Base-by-base conservation (phyloP, 2,888 invertebrate species). In the Dynastes maya region DNA sequence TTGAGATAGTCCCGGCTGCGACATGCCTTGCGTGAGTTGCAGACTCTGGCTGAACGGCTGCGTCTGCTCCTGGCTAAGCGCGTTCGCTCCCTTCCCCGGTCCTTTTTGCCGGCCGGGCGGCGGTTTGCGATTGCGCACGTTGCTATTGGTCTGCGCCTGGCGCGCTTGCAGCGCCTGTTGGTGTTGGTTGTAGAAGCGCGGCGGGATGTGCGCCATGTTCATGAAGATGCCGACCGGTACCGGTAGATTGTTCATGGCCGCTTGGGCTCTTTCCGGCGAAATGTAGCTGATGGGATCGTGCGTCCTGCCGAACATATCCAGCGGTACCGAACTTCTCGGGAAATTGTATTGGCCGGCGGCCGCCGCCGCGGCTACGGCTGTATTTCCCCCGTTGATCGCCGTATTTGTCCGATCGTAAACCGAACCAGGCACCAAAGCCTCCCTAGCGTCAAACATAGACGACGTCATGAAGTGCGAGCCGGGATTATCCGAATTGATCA, bases 381-480 rank as follows among this genome's bases (percentile, higher is more conserved):
- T 45, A 45, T 11, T 45, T 11, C 45, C 72, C 16, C 84, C 84
- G 68, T 86, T 87, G 78, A 86, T 76, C n/a, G 84, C 82, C 16
- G 85, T 81, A 75, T 84, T 86, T 2, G 94, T 94, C 78, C 97
- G 92, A 88, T 97, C 97, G 89, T 98, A 98, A 49, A 97, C 93
- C 16, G 97, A 97, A 32, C 98, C 98, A 0, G 98, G 97, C 76
- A 97, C 95, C 89, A 98, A 92, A 3, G 97, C 97, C 89, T 98
- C 98, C 82, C 98, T 92, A 16, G 98, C 98, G 89, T 98, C 98
- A 89, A 97, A 98, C 94, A 98, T 97, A 40, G 97, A 96, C 37
- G 96, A 97, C 77, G 96, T 96, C 98, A 99, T 98, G 88, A 98
- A 99, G 86, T 98, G 97, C 0, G 97, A 96, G 0, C 98, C 98